Evolutionary conservation across 2,888 invertebrate genomes (phyloP).

Genomic region (Tigriopus californicus): DNA sequence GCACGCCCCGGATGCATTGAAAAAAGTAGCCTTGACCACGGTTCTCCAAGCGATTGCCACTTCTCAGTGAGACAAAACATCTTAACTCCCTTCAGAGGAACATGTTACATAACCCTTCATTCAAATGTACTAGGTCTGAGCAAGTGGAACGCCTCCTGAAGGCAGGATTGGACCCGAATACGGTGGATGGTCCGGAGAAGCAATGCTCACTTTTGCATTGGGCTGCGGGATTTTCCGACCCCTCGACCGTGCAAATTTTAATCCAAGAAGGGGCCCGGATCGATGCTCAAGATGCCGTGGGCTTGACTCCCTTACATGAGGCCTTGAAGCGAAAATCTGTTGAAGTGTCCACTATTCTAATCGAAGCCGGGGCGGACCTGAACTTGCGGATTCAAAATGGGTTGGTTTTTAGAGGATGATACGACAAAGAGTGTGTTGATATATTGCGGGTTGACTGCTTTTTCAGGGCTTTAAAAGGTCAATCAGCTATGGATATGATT

Average conservation of each 20-base stretch:
- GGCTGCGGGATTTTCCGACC: constrained; percentile 1
- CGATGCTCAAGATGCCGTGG: not conserved
- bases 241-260: not conserved
- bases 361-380: not conserved
- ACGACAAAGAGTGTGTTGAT: no score
- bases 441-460: no score
- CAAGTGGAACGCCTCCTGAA: constrained; percentile 4
- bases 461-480: no score
- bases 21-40: no score
- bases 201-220: constrained; percentile 2
- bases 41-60: no score
- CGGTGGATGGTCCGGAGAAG: not conserved
- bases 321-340: not conserved
- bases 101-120: no score
- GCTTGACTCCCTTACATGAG: constrained; percentile 6
- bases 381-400: no score
- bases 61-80: no score
- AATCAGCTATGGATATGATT: no score
- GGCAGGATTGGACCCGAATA: not conserved
- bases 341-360: not conserved
- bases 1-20: no score
- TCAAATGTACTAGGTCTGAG: not conserved
- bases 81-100: no score
- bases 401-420: no score
- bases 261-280: not conserved